Evolutionary conservation across 2,113 vertebrate species (phyloP).

Genomic region (Sterrhoptilus dennistouni): DNA sequence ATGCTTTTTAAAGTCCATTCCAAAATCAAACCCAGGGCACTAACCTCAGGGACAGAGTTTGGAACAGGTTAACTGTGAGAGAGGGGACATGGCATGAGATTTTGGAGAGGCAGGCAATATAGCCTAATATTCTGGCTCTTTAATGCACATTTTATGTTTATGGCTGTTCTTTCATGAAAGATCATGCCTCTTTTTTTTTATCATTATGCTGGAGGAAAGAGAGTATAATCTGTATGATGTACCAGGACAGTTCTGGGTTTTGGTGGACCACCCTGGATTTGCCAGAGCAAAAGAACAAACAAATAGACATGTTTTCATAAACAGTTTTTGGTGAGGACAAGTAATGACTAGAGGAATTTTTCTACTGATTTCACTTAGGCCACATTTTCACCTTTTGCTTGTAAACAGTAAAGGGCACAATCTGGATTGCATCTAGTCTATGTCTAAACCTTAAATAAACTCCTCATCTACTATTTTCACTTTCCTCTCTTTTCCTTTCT

Average conservation of each 20-base stretch:
- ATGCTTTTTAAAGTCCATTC: not conserved
- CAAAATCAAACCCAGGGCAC: not conserved
- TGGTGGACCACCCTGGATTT: not conserved
- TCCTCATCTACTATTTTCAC: not conserved
- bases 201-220: not conserved
- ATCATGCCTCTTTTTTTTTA: not conserved
- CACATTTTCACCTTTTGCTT: not conserved
- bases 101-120: not conserved
- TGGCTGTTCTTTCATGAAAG: not conserved
- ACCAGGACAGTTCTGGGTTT: not conserved
- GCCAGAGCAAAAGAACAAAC: not conserved
- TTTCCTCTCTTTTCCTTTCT: not conserved
- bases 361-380: not conserved
- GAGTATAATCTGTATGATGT: no score
- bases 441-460: not conserved
- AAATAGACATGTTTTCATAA: not conserved
- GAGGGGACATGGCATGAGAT: not conserved
- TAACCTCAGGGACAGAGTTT: not conserved
- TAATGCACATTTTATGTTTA: not conserved
- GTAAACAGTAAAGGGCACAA: not conserved
- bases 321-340: not conserved
- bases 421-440: not conserved
- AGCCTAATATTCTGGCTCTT: not conserved
- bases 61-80: not conserved
- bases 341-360: not conserved